These are phyloP conservation scores for Agrypnia vestita DNA, from an alignment of 1,140 invertebrate species.

Conservation along the genomic window DNA sequence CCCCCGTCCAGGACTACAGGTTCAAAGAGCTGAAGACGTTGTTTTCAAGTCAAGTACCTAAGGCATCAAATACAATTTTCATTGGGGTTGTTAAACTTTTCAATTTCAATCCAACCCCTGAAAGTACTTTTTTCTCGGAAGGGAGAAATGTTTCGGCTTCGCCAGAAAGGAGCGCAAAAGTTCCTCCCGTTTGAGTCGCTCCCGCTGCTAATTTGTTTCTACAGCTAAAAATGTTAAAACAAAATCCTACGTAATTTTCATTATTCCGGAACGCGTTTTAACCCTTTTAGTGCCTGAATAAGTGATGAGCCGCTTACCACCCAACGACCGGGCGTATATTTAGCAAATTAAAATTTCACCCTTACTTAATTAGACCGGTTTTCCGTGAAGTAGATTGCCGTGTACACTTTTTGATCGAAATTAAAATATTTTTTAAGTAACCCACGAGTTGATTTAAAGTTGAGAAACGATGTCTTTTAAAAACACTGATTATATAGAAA, in stretches of 20 bases:
- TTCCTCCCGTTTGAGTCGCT: not conserved
- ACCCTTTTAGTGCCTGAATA: slow-evolving; percentile 46
- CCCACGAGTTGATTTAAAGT: too few relatives aligned
- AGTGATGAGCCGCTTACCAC: slow-evolving; percentile 5
- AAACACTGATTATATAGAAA: too few relatives aligned
- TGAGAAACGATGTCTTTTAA: too few relatives aligned
- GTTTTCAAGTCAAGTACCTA: not conserved
- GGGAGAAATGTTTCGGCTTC: not conserved
- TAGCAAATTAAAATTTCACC: slow-evolving; percentile 44
- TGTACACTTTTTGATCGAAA: slow-evolving; percentile 13
- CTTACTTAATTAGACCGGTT: slow-evolving; percentile 47
- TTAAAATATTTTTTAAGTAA: not conserved
- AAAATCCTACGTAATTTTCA: slow-evolving; percentile 51
- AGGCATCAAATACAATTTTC: slow-evolving; percentile 15
- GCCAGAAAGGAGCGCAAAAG: slow-evolving; percentile 16
- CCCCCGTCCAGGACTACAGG: too few relatives aligned
- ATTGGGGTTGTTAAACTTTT: slow-evolving; percentile 30
- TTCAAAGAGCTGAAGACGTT: too few relatives aligned
- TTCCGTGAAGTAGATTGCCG: slow-evolving; percentile 14
- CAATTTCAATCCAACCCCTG: slow-evolving; percentile 3
- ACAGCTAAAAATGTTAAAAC: slow-evolving; percentile 45
- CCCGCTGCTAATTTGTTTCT: slow-evolving; percentile 10
- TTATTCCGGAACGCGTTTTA: slow-evolving; percentile 45
- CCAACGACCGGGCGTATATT: not conserved
- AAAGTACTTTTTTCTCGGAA: not conserved